Evolutionary conservation across 1,140 invertebrate genomes (phyloP).

Genomic region (Trichogramma pretiosum): DNA sequence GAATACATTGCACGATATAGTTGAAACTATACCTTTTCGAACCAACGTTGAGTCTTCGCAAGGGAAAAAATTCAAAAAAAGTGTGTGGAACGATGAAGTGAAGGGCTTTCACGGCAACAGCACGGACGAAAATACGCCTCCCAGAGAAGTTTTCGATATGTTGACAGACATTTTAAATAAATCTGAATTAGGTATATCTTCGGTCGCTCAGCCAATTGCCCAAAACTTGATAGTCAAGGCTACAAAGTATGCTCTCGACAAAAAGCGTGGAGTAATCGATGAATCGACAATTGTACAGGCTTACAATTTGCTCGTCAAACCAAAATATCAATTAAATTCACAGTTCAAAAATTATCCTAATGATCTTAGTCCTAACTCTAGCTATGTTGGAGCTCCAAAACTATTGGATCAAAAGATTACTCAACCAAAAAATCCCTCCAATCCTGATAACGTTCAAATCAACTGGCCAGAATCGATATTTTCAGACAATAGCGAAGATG

Average conservation of each 20-base stretch:
- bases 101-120: too few relatives aligned
- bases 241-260: slow-evolving; percentile 20
- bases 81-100: background rate
- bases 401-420: background rate
- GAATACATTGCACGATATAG: slow-evolving; percentile 14
- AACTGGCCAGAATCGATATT: background rate
- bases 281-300: slow-evolving; percentile 22
- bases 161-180: slow-evolving; percentile 23
- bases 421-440: background rate
- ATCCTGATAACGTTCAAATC: background rate
- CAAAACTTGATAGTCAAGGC: slow-evolving; percentile 32
- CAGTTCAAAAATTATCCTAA: too few relatives aligned
- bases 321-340: background rate
- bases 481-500: background rate
- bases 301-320: slow-evolving; percentile 21
- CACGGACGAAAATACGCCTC: too few relatives aligned
- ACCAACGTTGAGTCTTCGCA: background rate
- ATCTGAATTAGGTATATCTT: slow-evolving; percentile 21
- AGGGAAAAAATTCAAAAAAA: background rate
- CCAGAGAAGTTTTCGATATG: background rate
- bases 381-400: too few relatives aligned
- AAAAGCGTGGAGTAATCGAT: slow-evolving; percentile 15
- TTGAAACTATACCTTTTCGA: slow-evolving; percentile 2
- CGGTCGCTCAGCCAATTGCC: slow-evolving; percentile 16
- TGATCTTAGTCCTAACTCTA: too few relatives aligned